These are phyloP conservation scores for Oscheius sp. DNA, from an alignment of 1,140 invertebrate species.

Conservation along the genomic window DNA sequence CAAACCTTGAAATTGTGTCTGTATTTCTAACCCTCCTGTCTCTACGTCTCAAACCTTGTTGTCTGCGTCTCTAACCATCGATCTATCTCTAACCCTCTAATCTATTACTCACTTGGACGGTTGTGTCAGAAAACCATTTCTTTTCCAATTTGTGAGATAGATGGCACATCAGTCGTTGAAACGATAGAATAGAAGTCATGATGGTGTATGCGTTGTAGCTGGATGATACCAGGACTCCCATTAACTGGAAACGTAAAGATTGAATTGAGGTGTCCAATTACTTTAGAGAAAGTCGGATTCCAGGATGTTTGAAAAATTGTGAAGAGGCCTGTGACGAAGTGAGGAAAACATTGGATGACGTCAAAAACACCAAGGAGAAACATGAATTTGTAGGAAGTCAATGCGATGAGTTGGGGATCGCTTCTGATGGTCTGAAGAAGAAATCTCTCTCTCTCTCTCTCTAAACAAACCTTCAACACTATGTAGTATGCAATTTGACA, in stretches of 20 bases:
- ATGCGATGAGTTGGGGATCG: conserved; percentile 39
- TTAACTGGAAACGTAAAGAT: conserved; percentile 17
- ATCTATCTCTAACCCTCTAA: too few species aligned
- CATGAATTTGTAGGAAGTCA: conserved; percentile 53
- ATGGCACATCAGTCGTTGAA: conserved; percentile 44
- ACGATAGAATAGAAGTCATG: conserved; percentile 42
- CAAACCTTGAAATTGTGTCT: too few species aligned
- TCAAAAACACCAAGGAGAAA: conserved; percentile 38
- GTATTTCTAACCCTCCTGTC: too few species aligned
- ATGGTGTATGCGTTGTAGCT: conserved; percentile 45
- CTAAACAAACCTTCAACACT: too few species aligned
- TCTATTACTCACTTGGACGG: conserved; percentile 31
- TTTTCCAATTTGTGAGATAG: conserved; percentile 34
- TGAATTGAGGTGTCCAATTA: too few species aligned
- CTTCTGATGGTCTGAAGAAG: conserved; percentile 44
- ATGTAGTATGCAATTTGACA: too few species aligned
- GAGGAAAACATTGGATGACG: conserved; percentile 33
- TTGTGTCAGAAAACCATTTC: conserved; percentile 34
- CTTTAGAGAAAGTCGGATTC: conserved; percentile 32
- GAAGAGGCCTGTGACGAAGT: conserved; percentile 46
- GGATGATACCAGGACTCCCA: conserved; percentile 45
- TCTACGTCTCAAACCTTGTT: not conserved
- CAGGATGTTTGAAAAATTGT: conserved; percentile 40
- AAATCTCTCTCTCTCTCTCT: too few species aligned
- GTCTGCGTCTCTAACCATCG: not conserved